Evolutionary conservation across 23 tunicate species (phyloP), one percentile per base, ranked within the genome.

Genomic region (Trididemnum clinides): DNA sequence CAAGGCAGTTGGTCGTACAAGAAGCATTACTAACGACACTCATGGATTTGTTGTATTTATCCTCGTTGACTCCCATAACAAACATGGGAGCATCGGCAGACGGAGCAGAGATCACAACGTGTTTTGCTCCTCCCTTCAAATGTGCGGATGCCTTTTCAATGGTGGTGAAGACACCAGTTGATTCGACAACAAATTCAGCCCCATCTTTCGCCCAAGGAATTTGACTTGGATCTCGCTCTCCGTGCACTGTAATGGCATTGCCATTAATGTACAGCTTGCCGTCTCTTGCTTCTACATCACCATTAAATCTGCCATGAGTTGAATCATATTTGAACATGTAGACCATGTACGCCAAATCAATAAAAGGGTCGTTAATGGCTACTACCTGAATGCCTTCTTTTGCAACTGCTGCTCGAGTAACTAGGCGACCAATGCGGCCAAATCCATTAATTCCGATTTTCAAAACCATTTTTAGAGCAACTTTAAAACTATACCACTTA

Each of bases 11-110:
- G 84, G 99, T 97, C 18, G 99, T 97, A 86, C 99, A 97, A 35
- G 99, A 97, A 33, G 99, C 99, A 59, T 97, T 97, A 77, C 95
- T 88, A 5, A 97, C 99, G 22, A 97, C 85, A 37, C 88, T 84
- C 89, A 84, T 88, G 3, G 95, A 82, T 2, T 37, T 75, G 51
- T 88, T 80, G 71, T 97, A 97, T 50, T 87, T 88, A 0, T 88
- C 95, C 63, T 97, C 81, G 59, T 97, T 97, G 36, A 97, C 99
- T 19, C 99, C 99, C 94, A 92, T 88, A 12, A 97, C 99, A 86
- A 92, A 97, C 99, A 97, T 97, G 0, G 99, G 99, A 30, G 99
- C 99, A 88, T 97, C 99, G 0, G 97, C 99, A 39, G 99, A 97
- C 31, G 99, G 99, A 57, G 99, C 99, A 36, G 99, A 97, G 28